Base-by-base conservation (phyloP, 1,140 invertebrate genomes). In the Tigriopus japonicus region DNA sequence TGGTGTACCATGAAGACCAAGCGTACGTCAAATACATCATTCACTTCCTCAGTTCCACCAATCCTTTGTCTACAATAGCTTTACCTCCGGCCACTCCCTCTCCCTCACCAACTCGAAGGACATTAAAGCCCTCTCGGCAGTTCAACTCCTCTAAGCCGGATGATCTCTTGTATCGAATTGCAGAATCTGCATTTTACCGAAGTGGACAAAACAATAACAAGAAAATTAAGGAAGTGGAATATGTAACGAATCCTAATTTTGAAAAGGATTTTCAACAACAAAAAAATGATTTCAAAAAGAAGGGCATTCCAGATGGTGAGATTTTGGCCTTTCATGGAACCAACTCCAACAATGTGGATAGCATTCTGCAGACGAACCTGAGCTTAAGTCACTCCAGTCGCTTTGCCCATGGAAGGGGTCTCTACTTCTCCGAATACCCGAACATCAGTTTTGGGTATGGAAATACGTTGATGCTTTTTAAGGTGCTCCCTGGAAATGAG, bases 281-380 rank as follows among this genome's bases (percentile, higher is more conserved):
- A n/a, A 17, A 55, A n/a, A 6, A 6, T 23, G 53, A 23, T n/a
- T 55, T 55, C 19, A 17, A 15, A 6, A 23, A 14, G 19, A 35
- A 55, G 23, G 15, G 28, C 2, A 17, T 35, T 24, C 53, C 19
- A 14, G 19, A 19, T 21, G 14, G 7, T n/a, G n/a, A 17, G 15
- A 55, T 55, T 21, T 55, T 55, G n/a, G 45, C 45, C 45, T 49
- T 17, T 21, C 45, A 49, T 49, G 45, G 45, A 49, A 49, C 45
- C 3, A 24, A 21, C n/a, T 24, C 28, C 6, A 35, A 41, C 6
- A 35, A 55, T 55, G n/a, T 55, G 14, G 19, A 55, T 15, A 35
- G 14, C n/a, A 35, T 55, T 7, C 14, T 55, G 15, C 2, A 55
- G 17, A 55, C 15, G 2, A 55, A 55, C 23, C 28, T 55, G n/a